A percentile compares a stretch with the other conserved stretches of the same genome.
phyloP scores from a whole-genome alignment of 2,888 invertebrate genomes.

The Notodonta ziczac region DNA sequence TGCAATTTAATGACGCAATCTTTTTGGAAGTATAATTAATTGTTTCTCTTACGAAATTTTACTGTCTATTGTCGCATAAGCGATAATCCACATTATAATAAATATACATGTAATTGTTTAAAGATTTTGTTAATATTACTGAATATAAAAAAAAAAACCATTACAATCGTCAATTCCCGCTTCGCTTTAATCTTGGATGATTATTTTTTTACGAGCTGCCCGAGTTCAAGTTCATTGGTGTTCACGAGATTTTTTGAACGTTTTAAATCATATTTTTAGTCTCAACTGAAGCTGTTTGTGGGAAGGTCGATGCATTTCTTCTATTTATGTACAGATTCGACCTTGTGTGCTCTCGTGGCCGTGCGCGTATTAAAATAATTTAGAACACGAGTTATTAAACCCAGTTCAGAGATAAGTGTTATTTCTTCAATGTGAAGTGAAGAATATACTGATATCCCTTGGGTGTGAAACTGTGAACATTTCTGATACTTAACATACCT shows the following conservation, averaged over 20 bases:
- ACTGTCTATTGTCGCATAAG: too few species aligned
- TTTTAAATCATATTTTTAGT: conserved; percentile 5
- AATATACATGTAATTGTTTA: too few species aligned
- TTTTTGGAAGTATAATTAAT: too few species aligned
- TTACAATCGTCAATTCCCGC: neutral
- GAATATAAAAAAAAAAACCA: too few species aligned
- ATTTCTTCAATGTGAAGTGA: neutral
- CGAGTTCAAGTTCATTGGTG: conserved; percentile 26
- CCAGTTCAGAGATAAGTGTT: neutral
- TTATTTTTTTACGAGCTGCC: neutral
- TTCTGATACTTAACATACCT: too few species aligned
- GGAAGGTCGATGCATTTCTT: conserved; percentile 21
- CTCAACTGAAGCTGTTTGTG: neutral
- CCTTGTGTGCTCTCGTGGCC: neutral
- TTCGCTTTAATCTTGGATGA: neutral
- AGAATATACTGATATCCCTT: too few species aligned
- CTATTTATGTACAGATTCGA: conserved; percentile 4
- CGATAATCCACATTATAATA: too few species aligned
- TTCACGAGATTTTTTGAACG: conserved; percentile 5
- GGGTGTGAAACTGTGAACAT: too few species aligned
- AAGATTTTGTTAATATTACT: too few species aligned
- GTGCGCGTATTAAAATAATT: neutral
- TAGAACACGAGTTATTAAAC: neutral
- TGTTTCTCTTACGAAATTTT: too few species aligned
- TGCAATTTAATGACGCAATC: neutral